Percentiles rank a stretch among this genome's conserved stretches.
Evolutionary conservation across 2,113 vertebrate genomes (phyloP).

Genomic region (Limnothrissa miodon): DNA sequence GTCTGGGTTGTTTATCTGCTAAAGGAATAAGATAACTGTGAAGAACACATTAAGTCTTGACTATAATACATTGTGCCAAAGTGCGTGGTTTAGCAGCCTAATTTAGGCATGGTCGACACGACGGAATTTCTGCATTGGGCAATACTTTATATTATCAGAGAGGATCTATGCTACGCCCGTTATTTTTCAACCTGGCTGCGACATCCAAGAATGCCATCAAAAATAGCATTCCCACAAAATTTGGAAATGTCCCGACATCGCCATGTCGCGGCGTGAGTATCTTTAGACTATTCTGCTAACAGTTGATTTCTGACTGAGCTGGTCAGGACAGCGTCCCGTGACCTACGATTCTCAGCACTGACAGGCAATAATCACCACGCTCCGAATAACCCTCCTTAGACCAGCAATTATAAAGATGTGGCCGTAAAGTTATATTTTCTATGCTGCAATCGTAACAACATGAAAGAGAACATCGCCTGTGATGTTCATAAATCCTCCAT

Average conservation of each 20-base stretch:
- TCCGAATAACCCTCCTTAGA: not conserved
- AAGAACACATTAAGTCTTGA: not conserved
- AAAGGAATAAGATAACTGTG: not conserved
- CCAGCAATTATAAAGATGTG: not conserved
- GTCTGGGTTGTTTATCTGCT: not conserved
- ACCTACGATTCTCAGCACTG: constrained; percentile 15
- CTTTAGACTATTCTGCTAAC: not conserved
- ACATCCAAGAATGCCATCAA: not conserved
- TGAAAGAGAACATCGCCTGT: not conserved
- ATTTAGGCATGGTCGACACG: not conserved
- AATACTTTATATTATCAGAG: not conserved
- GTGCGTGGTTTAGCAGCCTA: not conserved
- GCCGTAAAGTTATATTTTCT: not conserved
- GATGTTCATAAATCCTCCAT: not conserved
- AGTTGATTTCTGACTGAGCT: not conserved
- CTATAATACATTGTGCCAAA: not conserved
- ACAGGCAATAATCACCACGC: not conserved
- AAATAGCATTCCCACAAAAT: constrained; percentile 1
- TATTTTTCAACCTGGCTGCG: constrained; percentile 10
- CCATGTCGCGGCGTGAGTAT: not conserved
- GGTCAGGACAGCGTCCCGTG: constrained; percentile 16
- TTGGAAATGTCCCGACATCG: not conserved
- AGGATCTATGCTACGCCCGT: not conserved
- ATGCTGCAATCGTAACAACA: not conserved
- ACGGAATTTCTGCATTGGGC: not conserved